phyloP scores from a whole-genome alignment of 2,797 vertebrate genomes.

The Leptodactylus fallax region DNA sequence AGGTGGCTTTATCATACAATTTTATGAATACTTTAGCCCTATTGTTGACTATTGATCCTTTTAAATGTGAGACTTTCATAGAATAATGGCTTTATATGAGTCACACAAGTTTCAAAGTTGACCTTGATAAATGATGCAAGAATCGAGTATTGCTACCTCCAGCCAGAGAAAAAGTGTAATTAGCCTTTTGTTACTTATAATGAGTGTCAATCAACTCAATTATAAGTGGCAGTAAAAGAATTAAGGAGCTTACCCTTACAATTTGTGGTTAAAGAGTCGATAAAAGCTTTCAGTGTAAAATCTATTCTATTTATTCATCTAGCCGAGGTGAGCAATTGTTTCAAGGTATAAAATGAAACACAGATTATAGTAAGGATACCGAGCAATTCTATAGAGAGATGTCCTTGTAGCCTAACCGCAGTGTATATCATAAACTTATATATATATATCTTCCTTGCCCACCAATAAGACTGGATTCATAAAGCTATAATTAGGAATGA shows the following conservation, averaged over 20 bases:
- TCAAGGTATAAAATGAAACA: slow-evolving; percentile 20
- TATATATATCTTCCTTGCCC: no score
- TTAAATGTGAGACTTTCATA: slow-evolving; percentile 65
- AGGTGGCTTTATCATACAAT: not conserved
- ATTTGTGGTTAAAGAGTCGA: slow-evolving; percentile 51
- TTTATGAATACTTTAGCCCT: not conserved
- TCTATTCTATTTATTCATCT: slow-evolving; percentile 40
- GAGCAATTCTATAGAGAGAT: not conserved
- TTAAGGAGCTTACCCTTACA: slow-evolving; percentile 56
- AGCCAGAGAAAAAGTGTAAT: slow-evolving; percentile 58
- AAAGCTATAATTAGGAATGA: no score
- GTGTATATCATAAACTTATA: not conserved
- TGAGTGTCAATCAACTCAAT: slow-evolving; percentile 61
- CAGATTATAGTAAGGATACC: not conserved
- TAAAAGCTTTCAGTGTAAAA: slow-evolving; percentile 57
- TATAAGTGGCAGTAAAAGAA: slow-evolving; percentile 57
- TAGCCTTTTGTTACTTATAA: slow-evolving; percentile 62
- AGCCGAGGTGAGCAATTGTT: slow-evolving; percentile 8
- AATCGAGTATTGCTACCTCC: slow-evolving; percentile 39
- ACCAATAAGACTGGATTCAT: not conserved
- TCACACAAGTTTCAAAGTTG: slow-evolving; percentile 42
- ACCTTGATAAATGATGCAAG: slow-evolving; percentile 62
- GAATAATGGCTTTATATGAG: slow-evolving; percentile 47
- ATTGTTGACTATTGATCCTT: slow-evolving; percentile 42
- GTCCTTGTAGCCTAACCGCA: not conserved